Percentiles rank a stretch among this genome's conserved stretches.
Conservation (phyloP, 1,140 invertebrate species). For the Lithobius niger region DNA sequence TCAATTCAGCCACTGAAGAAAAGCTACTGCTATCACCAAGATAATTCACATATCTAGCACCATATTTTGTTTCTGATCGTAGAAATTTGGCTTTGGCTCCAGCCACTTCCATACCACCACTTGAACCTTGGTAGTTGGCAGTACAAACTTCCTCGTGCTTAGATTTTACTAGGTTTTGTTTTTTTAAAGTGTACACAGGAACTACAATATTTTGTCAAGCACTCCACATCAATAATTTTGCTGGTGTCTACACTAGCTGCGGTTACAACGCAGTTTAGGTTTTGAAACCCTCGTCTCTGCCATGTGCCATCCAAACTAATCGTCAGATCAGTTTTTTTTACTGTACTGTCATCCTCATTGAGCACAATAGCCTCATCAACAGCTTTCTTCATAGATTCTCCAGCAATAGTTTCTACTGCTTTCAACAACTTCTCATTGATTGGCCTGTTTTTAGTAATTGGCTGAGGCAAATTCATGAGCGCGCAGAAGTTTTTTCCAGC, state of each 20-base stretch:
- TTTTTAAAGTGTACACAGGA: neutral
- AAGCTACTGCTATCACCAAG: neutral
- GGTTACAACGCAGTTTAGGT: neutral
- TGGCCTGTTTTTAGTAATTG: too few species aligned
- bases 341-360: too few species aligned
- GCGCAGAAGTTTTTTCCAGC: too few species aligned
- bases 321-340: too few species aligned
- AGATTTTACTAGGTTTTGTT: neutral
- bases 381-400: too few species aligned
- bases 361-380: too few species aligned
- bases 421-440: too few species aligned
- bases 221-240: neutral
- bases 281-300: neutral
- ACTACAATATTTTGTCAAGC: neutral
- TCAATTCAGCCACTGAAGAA: neutral
- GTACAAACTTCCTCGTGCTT: neutral
- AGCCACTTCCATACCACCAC: neutral
- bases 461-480: too few species aligned
- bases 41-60: neutral
- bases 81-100: neutral
- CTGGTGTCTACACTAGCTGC: neutral
- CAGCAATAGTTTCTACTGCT: too few species aligned
- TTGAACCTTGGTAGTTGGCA: neutral
- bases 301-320: neutral
- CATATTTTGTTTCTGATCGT: neutral